Conservation (phyloP, 2,797 vertebrate genomes). For the Dendrocincla tyrannina region DNA sequence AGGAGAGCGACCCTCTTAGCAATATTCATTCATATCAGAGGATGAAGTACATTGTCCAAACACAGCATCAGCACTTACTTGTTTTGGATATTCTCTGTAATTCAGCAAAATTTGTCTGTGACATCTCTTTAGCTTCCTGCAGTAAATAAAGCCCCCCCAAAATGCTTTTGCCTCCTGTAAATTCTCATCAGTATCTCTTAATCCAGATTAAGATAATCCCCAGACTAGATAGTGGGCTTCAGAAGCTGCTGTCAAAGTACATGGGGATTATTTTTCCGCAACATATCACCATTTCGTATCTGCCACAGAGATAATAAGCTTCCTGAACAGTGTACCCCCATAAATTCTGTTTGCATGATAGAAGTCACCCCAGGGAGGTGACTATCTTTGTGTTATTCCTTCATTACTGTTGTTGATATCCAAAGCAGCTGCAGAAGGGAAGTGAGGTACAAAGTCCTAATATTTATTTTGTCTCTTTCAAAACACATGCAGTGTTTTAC, state of each 20-base stretch:
- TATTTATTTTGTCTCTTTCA: background rate
- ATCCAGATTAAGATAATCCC: constrained; percentile 5
- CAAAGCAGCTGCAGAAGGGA: background rate
- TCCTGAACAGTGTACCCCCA: background rate
- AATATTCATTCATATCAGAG: background rate
- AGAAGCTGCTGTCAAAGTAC: background rate
- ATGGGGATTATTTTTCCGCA: background rate
- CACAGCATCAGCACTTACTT: background rate
- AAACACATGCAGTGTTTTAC: background rate
- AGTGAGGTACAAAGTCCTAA: background rate
- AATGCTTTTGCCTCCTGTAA: background rate
- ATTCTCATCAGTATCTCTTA: background rate
- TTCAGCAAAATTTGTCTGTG: background rate
- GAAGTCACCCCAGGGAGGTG: background rate
- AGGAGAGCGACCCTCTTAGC: background rate
- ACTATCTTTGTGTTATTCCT: background rate
- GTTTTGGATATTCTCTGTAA: background rate
- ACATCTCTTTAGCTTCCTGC: background rate
- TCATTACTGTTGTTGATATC: background rate
- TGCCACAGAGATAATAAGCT: background rate
- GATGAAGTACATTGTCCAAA: background rate
- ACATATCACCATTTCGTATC: background rate
- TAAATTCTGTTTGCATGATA: background rate
- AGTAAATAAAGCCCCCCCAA: background rate
- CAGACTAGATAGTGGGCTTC: background rate